Base-by-base conservation (phyloP, 2,797 vertebrate species). In the Pyrocephalus nanus region DNA sequence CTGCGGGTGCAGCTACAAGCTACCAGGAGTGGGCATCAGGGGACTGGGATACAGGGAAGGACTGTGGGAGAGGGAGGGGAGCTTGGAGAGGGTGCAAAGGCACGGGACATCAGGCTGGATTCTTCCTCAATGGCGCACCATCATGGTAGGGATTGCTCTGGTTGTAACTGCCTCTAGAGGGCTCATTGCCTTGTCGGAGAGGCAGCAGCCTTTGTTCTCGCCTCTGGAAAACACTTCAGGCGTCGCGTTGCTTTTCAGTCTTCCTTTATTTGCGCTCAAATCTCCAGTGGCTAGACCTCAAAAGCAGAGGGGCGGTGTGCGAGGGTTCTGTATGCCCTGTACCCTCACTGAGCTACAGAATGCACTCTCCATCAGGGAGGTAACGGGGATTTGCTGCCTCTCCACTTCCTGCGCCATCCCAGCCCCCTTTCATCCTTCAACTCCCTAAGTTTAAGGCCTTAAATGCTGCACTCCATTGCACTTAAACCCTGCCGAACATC, bases 121-220 rank as follows among this genome's bases (percentile, higher is more conserved):
- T 77, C 18, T 19, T 27, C 8, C 15, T 50, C 45, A 50, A 1
- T 2, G 32, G 42, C 1, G 0, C 20, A 11, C 9, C 55, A 5
- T 2, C 60, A 7, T 2, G 72, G 43, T 2, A 29, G 36, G 25
- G 61, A 18, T 9, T 74, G 76, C 43, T 88, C 23, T 17, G 58
- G 54, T 36, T 40, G 65, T 42, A 67, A 81, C 36, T 72, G 64
- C 95, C 96, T 93, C 91, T 96, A 96, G 96, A 96, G 95, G 94
- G 95, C 94, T 95, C 96, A 65, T 86, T 77, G 96, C 70, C 36
- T 65, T 51, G 50, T 23, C 29, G 8, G 61, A 89, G 65, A 71
- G 45, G 50, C 74, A 47, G 60, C 88, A 71, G 81, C 67, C 60
- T 87, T 91, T 91, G 93, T 77, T 89, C 67, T 86, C 3, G 5